These are phyloP conservation scores for Phlogophora meticulosa DNA, from an alignment of 2,888 invertebrate genomes.

Conservation along the genomic window DNA sequence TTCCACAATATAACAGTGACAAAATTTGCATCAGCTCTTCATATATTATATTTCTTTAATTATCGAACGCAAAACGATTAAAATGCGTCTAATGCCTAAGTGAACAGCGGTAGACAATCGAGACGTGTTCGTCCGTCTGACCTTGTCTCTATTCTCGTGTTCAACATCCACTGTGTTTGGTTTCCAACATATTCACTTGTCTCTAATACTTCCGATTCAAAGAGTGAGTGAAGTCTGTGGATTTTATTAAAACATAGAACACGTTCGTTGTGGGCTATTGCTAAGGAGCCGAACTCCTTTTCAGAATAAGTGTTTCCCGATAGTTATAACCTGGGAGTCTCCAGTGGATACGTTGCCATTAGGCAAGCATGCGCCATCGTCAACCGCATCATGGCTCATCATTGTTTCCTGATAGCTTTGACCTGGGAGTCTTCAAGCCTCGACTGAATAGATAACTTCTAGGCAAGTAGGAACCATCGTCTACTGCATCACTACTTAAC, in stretches of 20 bases:
- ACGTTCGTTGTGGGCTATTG: background rate
- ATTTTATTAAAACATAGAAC: background rate
- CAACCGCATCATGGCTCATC: too few species aligned
- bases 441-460: background rate
- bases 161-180: constrained; percentile 42
- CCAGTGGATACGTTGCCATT: background rate
- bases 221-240: constrained; percentile 7
- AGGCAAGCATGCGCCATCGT: too few species aligned
- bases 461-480: background rate
- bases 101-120: constrained; percentile 41
- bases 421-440: background rate
- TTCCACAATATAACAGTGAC: background rate
- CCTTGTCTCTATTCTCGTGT: constrained; percentile 62
- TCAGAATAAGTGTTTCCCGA: background rate
- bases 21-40: background rate
- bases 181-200: constrained; percentile 40
- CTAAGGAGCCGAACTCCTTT: background rate
- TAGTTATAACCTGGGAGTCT: background rate
- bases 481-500: too few species aligned
- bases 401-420: background rate
- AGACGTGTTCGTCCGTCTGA: constrained; percentile 41
- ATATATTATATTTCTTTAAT: constrained; percentile 19
- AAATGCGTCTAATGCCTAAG: constrained; percentile 22
- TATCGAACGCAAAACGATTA: constrained; percentile 23
- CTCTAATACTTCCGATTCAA: constrained; percentile 28